These are phyloP conservation scores for Panthera tigris DNA, from an alignment of 2,113 vertebrate species.

Conservation along the genomic window DNA sequence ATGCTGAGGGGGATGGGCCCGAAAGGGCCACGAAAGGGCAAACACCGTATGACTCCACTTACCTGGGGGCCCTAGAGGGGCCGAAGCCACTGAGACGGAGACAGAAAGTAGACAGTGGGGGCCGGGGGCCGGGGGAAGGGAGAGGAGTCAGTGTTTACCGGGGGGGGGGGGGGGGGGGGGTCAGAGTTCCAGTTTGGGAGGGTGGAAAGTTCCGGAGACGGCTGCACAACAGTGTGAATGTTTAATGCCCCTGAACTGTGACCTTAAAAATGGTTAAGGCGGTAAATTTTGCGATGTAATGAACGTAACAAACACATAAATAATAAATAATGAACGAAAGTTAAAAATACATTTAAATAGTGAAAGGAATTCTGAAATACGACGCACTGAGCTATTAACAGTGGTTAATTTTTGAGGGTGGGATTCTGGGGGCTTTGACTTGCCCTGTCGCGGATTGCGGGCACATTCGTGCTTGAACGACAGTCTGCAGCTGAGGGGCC, in stretches of 20 bases:
- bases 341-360: background rate
- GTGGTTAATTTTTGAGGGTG: background rate
- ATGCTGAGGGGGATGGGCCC: no score
- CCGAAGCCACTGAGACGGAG: background rate
- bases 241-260: background rate
- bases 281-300: no score
- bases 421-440: background rate
- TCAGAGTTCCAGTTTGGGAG: no score
- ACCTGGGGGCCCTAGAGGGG: background rate
- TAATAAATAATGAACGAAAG: no score
- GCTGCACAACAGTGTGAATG: background rate
- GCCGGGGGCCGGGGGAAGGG: background rate
- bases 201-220: background rate
- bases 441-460: accelerated
- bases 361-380: background rate
- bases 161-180: background rate
- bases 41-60: background rate
- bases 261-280: accelerated
- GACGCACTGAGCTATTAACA: accelerated
- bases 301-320: background rate
- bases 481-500: background rate
- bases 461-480: accelerated
- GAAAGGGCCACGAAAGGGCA: background rate
- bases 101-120: background rate
- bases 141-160: accelerated